Percentiles rank a stretch among this genome's conserved stretches.
These are phyloP conservation scores for Cataglyphis cursor DNA, from an alignment of 2,888 invertebrate species.

Conservation along the genomic window DNA sequence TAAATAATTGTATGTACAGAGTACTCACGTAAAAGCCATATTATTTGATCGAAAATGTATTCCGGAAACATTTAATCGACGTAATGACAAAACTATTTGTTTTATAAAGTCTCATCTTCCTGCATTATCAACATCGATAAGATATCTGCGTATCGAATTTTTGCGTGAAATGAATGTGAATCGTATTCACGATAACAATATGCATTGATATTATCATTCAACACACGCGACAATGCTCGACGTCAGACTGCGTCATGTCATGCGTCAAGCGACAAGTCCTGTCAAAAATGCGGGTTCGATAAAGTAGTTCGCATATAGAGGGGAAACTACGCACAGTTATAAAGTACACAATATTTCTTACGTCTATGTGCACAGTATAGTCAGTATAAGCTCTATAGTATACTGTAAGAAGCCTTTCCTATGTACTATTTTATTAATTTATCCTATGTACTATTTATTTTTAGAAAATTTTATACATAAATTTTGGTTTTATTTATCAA, in stretches of 20 bases:
- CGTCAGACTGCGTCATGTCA: neutral
- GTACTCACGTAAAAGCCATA: neutral
- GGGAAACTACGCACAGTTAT: neutral
- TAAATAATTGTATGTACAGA: neutral
- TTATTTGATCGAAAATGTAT: no score
- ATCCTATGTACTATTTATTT: neutral
- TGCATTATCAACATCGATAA: neutral
- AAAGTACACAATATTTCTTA: no score
- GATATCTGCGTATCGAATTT: neutral
- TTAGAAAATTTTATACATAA: neutral
- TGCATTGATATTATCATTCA: neutral
- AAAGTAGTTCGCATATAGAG: neutral
- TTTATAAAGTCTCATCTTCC: conserved; percentile 5
- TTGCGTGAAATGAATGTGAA: neutral
- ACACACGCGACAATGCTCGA: neutral
- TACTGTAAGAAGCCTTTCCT: neutral
- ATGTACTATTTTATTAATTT: neutral
- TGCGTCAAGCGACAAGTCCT: neutral
- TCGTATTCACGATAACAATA: neutral
- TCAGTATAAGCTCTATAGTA: neutral
- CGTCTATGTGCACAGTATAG: neutral
- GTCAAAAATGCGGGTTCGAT: neutral
- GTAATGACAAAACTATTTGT: neutral
- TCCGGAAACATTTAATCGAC: neutral
- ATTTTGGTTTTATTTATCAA: neutral